Conservation (phyloP, 2,888 invertebrate species). For the Arrhopalites spinosus region DNA sequence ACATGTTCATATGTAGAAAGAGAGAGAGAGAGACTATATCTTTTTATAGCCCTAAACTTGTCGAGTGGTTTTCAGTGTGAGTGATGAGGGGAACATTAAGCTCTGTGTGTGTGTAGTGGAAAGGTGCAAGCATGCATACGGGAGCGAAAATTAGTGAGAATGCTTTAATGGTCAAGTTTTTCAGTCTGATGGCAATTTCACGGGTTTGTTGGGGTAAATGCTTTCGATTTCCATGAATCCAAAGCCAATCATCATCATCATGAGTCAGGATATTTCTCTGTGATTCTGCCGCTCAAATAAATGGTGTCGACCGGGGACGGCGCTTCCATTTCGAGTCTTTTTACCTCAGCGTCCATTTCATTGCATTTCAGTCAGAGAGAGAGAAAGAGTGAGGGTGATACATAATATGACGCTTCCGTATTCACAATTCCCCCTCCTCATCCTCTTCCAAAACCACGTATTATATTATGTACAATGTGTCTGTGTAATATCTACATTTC, state of each 20-base stretch:
- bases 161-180: slow-evolving; percentile 50
- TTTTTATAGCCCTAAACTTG: too few species aligned
- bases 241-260: slow-evolving; percentile 42
- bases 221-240: slow-evolving; percentile 49
- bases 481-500: background rate
- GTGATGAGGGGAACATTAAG: too few species aligned
- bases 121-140: background rate
- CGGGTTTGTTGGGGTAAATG: slow-evolving; percentile 43
- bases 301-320: slow-evolving; percentile 51
- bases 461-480: background rate
- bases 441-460: background rate
- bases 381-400: too few species aligned
- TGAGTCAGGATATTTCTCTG: slow-evolving; percentile 49
- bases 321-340: slow-evolving; percentile 24
- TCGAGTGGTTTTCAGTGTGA: too few species aligned
- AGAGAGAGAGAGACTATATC: too few species aligned
- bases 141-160: slow-evolving; percentile 40
- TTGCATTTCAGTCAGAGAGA: background rate
- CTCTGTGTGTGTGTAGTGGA: too few species aligned
- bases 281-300: slow-evolving; percentile 47
- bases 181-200: slow-evolving; percentile 48
- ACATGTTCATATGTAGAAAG: too few species aligned
- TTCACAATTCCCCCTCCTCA: background rate
- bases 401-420: background rate
- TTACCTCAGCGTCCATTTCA: background rate